These are phyloP conservation scores for Neodontobutis hainanensis DNA, from an alignment of 2,113 vertebrate species.

Conservation along the genomic window DNA sequence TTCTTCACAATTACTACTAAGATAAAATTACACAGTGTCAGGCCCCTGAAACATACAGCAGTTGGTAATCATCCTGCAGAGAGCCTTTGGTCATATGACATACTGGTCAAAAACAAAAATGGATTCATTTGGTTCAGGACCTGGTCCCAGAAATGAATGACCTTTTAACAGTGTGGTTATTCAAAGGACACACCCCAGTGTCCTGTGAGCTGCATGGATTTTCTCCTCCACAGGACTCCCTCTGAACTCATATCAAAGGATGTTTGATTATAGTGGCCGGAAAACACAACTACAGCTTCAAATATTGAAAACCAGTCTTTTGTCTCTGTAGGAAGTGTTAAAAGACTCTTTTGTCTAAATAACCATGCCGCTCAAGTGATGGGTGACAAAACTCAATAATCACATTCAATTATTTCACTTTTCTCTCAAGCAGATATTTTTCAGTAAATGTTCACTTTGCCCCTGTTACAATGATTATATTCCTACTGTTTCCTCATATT, in stretches of 20 bases:
- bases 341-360: too few species aligned
- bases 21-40: too few species aligned
- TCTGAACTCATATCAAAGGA: conserved; percentile 29
- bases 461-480: too few species aligned
- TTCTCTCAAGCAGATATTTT: too few species aligned
- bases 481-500: neutral
- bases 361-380: too few species aligned
- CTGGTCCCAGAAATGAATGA: neutral
- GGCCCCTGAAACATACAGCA: neutral
- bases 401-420: too few species aligned
- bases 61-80: neutral
- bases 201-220: conserved; percentile 19
- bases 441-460: too few species aligned
- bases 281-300: conserved; percentile 22
- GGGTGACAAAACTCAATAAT: too few species aligned
- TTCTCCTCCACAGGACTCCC: conserved; percentile 20
- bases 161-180: conserved; percentile 1
- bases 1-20: too few species aligned
- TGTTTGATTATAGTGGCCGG: conserved; percentile 23
- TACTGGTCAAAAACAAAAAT: neutral
- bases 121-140: neutral
- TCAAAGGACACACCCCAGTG: neutral
- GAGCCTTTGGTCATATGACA: neutral
- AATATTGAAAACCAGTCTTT: conserved; percentile 16
- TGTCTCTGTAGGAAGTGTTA: neutral